Evolutionary conservation across 2,113 vertebrate species (phyloP).

Genomic region (Corvus cornix): DNA sequence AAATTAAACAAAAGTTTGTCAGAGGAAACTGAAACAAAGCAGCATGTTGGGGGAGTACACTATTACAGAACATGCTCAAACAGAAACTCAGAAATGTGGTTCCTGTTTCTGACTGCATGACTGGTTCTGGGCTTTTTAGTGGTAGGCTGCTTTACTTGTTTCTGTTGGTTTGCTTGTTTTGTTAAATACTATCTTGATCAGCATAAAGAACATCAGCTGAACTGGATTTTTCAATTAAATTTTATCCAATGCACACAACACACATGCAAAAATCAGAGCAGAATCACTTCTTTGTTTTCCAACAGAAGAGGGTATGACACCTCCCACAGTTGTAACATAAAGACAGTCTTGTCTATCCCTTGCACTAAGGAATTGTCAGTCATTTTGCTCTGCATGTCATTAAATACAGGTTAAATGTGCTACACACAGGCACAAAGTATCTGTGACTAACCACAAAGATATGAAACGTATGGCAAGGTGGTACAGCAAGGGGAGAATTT

Average conservation of each 20-base stretch:
- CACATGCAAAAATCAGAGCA: not conserved
- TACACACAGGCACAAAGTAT: not conserved
- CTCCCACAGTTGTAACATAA: not conserved
- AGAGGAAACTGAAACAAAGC: not conserved
- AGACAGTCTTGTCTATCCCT: not conserved
- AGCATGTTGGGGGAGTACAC: not conserved
- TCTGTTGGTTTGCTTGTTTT: not conserved
- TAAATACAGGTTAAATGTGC: not conserved
- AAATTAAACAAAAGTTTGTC: conserved; percentile 11
- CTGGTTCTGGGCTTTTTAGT: not conserved
- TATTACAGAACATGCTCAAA: not conserved
- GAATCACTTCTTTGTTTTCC: not conserved
- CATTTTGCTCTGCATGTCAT: not conserved
- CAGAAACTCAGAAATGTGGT: not conserved
- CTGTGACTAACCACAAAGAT: not conserved
- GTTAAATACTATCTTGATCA: not conserved
- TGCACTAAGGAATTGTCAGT: not conserved
- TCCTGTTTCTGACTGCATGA: not conserved
- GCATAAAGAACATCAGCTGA: not conserved
- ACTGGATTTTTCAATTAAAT: not conserved
- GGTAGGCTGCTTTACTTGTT: not conserved
- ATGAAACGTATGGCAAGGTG: not conserved
- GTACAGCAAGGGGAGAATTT: not conserved
- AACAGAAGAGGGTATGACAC: not conserved
- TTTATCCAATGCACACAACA: not conserved